Base-by-base conservation (phyloP, 1,140 invertebrate species). In the Melanaphis sacchari region DNA sequence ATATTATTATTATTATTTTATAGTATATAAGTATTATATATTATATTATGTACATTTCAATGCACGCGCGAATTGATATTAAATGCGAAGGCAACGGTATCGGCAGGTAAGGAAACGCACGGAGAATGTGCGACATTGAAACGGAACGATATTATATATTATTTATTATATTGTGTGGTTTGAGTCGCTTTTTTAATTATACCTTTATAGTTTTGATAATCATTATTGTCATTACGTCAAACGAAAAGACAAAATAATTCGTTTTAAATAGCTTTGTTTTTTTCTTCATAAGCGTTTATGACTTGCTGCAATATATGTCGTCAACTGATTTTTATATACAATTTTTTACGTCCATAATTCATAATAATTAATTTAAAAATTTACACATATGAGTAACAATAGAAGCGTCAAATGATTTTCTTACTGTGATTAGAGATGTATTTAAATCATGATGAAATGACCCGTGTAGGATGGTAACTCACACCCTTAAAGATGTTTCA, bases 51-150 rank as follows among this genome's bases (percentile, higher is more conserved):
- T 84, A 21, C 7, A 18, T 43, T 54, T 38, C 9, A 36, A 40
- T 11, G 36, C 22, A 38, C 31, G 46, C 87, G 22, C 11, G 15
- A 4, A 49, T n/a, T 8, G 46, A 89, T 76, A 76, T 89, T 54
- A 54, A 89, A 89, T 54, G 49, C 88, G 85, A 46, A 46, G 85
- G 41, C 85, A 22, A n/a, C 26, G n/a, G 2, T 21, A 31, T 36
- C 46, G n/a, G 88, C 7, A 36, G 52, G 49, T 36, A 54, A 89
- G 88, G 88, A 89, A 89, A 40, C 88, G 87, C 21, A 7, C 52
- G 54, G 89, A 66, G 89, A 90, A 66, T 90, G 89, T 66, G 54
- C 89, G 89, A 66, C 89, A 90, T 90, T 66, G 89, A 54, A 26
- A 76, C 89, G 38, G 52, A 89, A 88, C 26, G 11, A 38, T 52